Percentiles rank a stretch among this genome's conserved stretches.
Evolutionary conservation across 2,888 invertebrate genomes (phyloP).

Genomic region (Unio pictorum): DNA sequence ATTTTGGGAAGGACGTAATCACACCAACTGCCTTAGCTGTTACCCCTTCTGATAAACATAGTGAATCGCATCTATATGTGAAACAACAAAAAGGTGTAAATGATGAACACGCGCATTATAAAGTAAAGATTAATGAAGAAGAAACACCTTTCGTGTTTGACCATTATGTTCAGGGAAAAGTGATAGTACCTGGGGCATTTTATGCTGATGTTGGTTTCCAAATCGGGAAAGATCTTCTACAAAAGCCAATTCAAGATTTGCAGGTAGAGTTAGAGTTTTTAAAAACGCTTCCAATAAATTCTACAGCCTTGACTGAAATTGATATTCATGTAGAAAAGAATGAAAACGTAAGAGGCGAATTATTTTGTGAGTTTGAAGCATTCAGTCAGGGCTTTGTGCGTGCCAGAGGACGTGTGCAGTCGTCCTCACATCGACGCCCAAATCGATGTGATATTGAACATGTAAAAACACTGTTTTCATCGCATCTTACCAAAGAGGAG

Average conservation of each 20-base stretch:
- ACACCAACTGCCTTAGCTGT: too few relatives aligned
- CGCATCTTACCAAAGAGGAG: too few relatives aligned
- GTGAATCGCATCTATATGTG: background rate
- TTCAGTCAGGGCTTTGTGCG: too few relatives aligned
- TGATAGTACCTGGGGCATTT: conserved; percentile 35
- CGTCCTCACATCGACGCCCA: too few relatives aligned
- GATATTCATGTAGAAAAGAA: too few relatives aligned
- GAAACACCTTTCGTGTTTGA: conserved; percentile 34
- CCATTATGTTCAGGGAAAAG: conserved; percentile 25
- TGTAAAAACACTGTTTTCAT: too few relatives aligned
- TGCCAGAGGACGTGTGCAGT: too few relatives aligned
- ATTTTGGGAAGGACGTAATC: background rate
- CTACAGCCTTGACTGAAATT: background rate
- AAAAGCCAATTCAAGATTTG: background rate
- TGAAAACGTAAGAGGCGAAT: too few relatives aligned
- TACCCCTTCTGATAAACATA: too few relatives aligned
- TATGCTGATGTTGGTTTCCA: conserved; percentile 33
- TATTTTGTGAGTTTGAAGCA: too few relatives aligned
- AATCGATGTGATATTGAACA: too few relatives aligned
- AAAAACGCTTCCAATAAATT: background rate
- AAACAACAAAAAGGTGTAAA: background rate
- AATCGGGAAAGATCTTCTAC: conserved; percentile 11
- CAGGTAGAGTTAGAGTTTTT: conserved; percentile 4
- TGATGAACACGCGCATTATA: background rate
- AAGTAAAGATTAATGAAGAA: conserved; percentile 8